Conservation (phyloP, 1,140 invertebrate species). For the Trinorchestia longiramus region DNA sequence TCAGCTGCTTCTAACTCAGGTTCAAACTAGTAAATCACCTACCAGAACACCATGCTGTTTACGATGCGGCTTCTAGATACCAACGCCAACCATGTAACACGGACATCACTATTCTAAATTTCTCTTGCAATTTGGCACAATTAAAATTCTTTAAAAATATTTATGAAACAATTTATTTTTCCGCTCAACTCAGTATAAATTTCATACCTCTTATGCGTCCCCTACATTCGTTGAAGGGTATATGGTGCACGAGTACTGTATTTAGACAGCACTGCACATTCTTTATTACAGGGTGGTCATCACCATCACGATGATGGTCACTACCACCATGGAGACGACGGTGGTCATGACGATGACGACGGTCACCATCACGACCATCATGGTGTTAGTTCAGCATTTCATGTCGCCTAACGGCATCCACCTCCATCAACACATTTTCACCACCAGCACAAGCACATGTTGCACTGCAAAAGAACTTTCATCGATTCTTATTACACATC, state of each 20-base stretch:
- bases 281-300: slow-evolving; percentile 49
- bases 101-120: background rate
- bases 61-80: background rate
- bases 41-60: background rate
- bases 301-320: slow-evolving; percentile 53
- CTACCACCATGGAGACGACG: slow-evolving; percentile 55
- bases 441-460: background rate
- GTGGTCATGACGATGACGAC: slow-evolving; percentile 58
- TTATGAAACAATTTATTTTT: background rate
- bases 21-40: too few relatives aligned
- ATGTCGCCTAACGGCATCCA: background rate
- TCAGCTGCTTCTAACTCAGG: background rate
- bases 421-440: background rate
- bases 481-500: background rate
- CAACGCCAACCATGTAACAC: background rate
- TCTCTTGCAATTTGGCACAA: background rate
- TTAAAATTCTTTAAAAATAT: background rate
- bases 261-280: slow-evolving; percentile 38
- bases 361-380: slow-evolving; percentile 39
- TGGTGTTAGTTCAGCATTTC: background rate
- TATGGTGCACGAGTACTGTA: background rate
- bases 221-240: background rate
- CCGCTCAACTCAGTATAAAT: background rate
- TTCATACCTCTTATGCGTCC: background rate
- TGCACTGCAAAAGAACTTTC: background rate